A percentile compares a stretch with the other conserved stretches of the same genome.
Conservation (phyloP, 2,888 invertebrate genomes). For the Drosophila fungiperda region DNA sequence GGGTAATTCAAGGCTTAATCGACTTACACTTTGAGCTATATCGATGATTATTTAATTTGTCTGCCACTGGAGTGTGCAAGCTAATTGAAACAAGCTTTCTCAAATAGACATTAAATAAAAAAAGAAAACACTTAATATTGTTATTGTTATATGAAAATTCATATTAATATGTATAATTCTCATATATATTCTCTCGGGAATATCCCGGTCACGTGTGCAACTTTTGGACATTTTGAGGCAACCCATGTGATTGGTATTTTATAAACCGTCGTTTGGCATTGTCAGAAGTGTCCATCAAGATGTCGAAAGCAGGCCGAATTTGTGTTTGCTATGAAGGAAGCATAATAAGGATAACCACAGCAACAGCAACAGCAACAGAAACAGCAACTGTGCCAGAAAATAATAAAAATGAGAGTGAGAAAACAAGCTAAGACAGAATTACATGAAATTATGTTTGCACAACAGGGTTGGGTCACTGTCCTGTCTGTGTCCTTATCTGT, state of each 20-base stretch:
- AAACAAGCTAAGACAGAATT: slow-evolving; percentile 64
- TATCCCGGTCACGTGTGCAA: neutral
- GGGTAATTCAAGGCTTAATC: neutral
- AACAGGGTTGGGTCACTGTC: slow-evolving; percentile 55
- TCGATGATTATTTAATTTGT: neutral
- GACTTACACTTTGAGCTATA: neutral
- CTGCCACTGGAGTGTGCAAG: neutral
- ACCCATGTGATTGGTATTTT: slow-evolving; percentile 29
- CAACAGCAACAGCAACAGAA: neutral
- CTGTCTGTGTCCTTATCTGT: neutral
- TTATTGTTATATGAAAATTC: neutral
- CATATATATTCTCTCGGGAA: too few species aligned
- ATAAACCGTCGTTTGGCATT: slow-evolving; percentile 24
- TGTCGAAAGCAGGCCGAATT: slow-evolving; percentile 10
- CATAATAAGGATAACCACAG: slow-evolving; percentile 33
- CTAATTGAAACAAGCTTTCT: neutral
- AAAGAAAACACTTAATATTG: neutral
- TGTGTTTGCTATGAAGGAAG: slow-evolving; percentile 31
- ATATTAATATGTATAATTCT: neutral
- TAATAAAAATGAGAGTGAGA: slow-evolving; percentile 18
- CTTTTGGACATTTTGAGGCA: neutral
- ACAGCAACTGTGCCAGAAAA: slow-evolving; percentile 39
- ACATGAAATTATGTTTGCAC: slow-evolving; percentile 72
- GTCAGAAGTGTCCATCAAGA: slow-evolving; percentile 25
- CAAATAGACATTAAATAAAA: too few species aligned